phyloP scores from a whole-genome alignment of 2,888 invertebrate species.

The Mimumesa dahlbomi region DNA sequence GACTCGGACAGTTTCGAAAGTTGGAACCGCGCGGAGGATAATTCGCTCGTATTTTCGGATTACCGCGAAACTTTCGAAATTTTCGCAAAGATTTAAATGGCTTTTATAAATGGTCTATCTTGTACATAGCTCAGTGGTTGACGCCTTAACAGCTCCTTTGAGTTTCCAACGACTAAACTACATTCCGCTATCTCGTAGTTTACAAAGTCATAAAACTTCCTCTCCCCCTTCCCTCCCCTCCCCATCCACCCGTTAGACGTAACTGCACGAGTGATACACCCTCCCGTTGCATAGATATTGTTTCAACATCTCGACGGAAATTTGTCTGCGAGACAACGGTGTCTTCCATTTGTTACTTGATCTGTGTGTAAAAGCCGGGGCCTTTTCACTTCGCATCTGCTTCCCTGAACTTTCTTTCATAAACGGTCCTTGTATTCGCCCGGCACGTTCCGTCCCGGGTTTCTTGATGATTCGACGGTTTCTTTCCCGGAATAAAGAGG shows the following conservation, averaged over 20 bases:
- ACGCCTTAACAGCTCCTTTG: background rate
- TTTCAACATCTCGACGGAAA: background rate
- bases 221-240: background rate
- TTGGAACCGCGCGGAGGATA: background rate
- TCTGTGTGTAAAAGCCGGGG: too few species aligned
- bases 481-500: slow-evolving; percentile 16
- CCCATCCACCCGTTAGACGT: too few species aligned
- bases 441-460: slow-evolving; percentile 10
- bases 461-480: slow-evolving; percentile 25
- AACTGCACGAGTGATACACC: too few species aligned
- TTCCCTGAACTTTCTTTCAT: slow-evolving; percentile 20
- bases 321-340: too few species aligned
- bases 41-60: background rate
- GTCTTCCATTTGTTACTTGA: too few species aligned
- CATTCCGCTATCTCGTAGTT: background rate
- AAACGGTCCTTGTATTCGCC: slow-evolving; percentile 8
- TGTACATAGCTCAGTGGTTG: background rate
- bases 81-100: background rate
- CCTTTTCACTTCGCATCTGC: too few species aligned
- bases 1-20: too few species aligned
- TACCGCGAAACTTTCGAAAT: background rate
- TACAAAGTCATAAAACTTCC: slow-evolving; percentile 7
- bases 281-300: background rate
- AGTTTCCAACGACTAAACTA: background rate
- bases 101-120: slow-evolving; percentile 2